A percentile compares a stretch with the other conserved stretches of the same genome.
These are phyloP conservation scores for human (Homo sapiens) DNA, from an alignment of 2,113 vertebrate genomes.

Conservation along the genomic window GRCh38 chr4:61248001-61248500, in stretches of 20 bases:
- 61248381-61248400: constrained; percentile 59
- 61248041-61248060: neutral
- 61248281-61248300: constrained; percentile 44
- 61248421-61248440: constrained; percentile 15
- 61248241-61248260: constrained; percentile 49
- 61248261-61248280: constrained; percentile 67
- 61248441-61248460: constrained; percentile 9
- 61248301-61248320: constrained; percentile 70
- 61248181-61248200: neutral
- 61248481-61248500: constrained; percentile 22
- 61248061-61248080: neutral
- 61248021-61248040: neutral
- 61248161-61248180: constrained; percentile 27
- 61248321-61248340: constrained; percentile 60
- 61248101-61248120: neutral
- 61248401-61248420: constrained; percentile 25
- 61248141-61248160: constrained; percentile 30
- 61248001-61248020: neutral
- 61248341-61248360: constrained; percentile 60
- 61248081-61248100: neutral
- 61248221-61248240: constrained; percentile 62
- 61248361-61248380: constrained; percentile 59
- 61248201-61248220: constrained; percentile 52
- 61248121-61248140: constrained; percentile 27
- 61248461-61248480: constrained; percentile 35